Conservation (phyloP, 1,140 invertebrate species). For the Dryas iulia region DNA sequence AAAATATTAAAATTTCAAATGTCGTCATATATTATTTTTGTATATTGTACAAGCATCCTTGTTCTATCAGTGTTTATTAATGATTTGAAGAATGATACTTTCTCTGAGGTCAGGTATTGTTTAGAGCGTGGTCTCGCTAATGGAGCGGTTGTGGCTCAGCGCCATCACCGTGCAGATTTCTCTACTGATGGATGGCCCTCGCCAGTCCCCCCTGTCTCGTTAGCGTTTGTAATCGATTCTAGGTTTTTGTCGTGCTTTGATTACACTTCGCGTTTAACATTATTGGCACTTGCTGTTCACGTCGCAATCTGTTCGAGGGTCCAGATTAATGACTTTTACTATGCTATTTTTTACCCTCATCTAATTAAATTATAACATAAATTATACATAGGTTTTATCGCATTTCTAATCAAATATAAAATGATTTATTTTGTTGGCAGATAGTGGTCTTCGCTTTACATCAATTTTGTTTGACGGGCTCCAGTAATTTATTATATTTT, state of each 20-base stretch:
- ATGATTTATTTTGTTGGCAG: conserved; percentile 1
- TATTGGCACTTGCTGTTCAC: conserved; percentile 26
- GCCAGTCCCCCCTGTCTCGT: conserved; percentile 44
- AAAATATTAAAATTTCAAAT: too few species aligned
- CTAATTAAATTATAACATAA: conserved; percentile 22
- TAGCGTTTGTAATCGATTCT: conserved; percentile 41
- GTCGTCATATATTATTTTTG: too few species aligned
- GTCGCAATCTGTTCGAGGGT: conserved; percentile 26
- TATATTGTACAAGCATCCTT: conserved; percentile 27
- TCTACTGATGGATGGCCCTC: conserved; percentile 46
- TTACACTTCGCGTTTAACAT: conserved; percentile 30
- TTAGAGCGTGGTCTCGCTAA: conserved; percentile 35
- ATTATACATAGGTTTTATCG: conserved; percentile 1
- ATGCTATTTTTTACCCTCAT: conserved; percentile 19
- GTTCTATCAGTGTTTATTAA: conserved; percentile 53
- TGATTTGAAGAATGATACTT: conserved; percentile 57
- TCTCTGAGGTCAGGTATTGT: conserved; percentile 61
- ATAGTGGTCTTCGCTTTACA: neutral
- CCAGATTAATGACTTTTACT: conserved; percentile 31
- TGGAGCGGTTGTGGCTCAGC: conserved; percentile 49
- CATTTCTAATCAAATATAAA: conserved; percentile 4
- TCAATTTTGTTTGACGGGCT: neutral
- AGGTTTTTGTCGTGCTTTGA: conserved; percentile 35
- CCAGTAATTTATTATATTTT: neutral
- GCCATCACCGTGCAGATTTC: conserved; percentile 52